Evolutionary conservation across 1,140 invertebrate species (phyloP).

Genomic region (Caenorhabditis remanei): DNA sequence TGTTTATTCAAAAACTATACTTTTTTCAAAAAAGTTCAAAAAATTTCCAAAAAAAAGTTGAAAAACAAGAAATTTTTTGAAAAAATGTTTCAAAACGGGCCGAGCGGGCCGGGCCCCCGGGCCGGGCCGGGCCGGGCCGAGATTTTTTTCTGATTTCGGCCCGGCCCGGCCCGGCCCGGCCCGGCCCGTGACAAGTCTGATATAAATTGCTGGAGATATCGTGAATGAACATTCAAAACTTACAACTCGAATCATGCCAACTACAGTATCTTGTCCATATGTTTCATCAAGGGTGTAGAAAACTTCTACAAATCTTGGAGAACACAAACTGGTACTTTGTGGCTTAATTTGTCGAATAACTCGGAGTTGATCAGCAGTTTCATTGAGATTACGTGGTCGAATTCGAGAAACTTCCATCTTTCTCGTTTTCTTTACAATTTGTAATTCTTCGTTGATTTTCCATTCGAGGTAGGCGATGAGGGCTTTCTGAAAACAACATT

Average conservation of each 20-base stretch:
- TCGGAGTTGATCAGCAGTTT: background rate
- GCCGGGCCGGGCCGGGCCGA: too few species aligned
- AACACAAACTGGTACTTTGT: conserved; percentile 26
- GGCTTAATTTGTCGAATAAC: background rate
- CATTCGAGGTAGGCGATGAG: conserved; percentile 56
- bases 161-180: too few species aligned
- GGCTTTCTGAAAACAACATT: conserved; percentile 48
- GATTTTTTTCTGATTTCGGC: too few species aligned
- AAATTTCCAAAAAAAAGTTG: too few species aligned
- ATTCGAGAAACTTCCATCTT: conserved; percentile 44
- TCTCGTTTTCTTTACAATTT: conserved; percentile 13
- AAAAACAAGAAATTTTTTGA: too few species aligned
- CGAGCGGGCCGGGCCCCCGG: too few species aligned
- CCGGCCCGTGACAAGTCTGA: too few species aligned
- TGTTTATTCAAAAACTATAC: too few species aligned
- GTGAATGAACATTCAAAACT: background rate
- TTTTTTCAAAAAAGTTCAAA: too few species aligned
- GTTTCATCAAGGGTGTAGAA: conserved; percentile 61
- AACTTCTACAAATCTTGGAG: conserved; percentile 44
- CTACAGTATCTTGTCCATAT: conserved; percentile 52
- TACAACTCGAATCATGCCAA: conserved; percentile 55
- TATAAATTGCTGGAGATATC: background rate
- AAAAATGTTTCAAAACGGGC: too few species aligned
- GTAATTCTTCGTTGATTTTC: conserved; percentile 56
- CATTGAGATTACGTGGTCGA: conserved; percentile 53